Evolutionary conservation across 2,888 invertebrate genomes (phyloP).

Genomic region (Gandaritis pyraliata): DNA sequence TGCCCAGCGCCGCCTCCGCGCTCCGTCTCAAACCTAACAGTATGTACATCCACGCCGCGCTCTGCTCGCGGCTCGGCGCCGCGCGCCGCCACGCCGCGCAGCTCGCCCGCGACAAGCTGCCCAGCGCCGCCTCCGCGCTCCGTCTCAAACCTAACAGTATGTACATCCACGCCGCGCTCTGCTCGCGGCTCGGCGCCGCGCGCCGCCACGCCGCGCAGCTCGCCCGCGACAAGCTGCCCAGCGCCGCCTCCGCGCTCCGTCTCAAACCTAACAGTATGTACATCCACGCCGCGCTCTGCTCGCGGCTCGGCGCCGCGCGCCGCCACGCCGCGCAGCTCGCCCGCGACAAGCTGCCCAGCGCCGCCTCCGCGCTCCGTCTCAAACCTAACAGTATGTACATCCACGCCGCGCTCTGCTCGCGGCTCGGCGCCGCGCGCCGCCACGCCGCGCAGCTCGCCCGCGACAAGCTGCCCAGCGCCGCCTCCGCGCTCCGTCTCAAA

Average conservation of each 20-base stretch:
- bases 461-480: conserved; percentile 75
- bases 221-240: conserved; percentile 80
- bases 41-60: conserved; percentile 90
- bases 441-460: conserved; percentile 80
- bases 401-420: conserved; percentile 93
- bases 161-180: conserved; percentile 89
- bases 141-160: conserved; percentile 91
- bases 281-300: conserved; percentile 90
- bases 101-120: conserved; percentile 85
- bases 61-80: conserved; percentile 93
- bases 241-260: conserved; percentile 85
- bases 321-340: conserved; percentile 78
- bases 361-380: conserved; percentile 88
- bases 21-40: conserved; percentile 93
- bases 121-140: conserved; percentile 82
- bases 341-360: conserved; percentile 81
- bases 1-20: conserved; percentile 73
- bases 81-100: conserved; percentile 73
- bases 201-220: conserved; percentile 79
- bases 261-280: conserved; percentile 91
- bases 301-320: conserved; percentile 90
- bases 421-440: conserved; percentile 88
- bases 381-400: conserved; percentile 90
- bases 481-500: conserved; percentile 90
- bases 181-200: conserved; percentile 90